Evolutionary conservation across 1,140 invertebrate genomes (phyloP), one percentile per base, ranked within the genome.

Genomic region (Neoseiulus cucumeris): DNA sequence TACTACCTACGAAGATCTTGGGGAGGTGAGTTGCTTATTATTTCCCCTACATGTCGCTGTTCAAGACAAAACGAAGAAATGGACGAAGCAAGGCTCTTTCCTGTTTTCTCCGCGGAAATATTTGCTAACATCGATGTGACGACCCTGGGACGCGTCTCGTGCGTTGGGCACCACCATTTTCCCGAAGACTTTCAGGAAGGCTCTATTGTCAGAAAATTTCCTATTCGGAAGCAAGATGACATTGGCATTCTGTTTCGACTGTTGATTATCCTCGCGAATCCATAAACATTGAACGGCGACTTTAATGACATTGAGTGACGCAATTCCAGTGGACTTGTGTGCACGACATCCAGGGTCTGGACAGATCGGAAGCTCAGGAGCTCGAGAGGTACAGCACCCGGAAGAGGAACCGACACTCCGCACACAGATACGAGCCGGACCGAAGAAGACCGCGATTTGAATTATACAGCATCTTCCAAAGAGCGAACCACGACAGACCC

Each of bases 291-390:
- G 33, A 39, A 39, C 33, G 33, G 33, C 33, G 9, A 9, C 33
- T 39, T 6, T 39, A 39, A 39, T 39, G 9, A 9, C 33, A 39
- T 39, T 39, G 4, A 4, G 9, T 39, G 33, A 39, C 33, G 33
- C 68, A 69, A 55, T 75, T 76, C 22, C 74, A 87, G 85, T 93
- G 87, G 87, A 91, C 88, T 1, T 91, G 88, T 74, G 82, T 94
- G 25, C 91, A 94, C 76, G 89, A 93, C 73, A 91, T 95, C 65
- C 88, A 91, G 76, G 81, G 83, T 42, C 28, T 18, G 44, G 47
- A 68, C 51, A 18, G 25, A 44, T 41, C 66, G 18, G 2, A 22
- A 1, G 39, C 33, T 18, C 39, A 67, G 29, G 51, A 59, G 6
- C 17, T 25, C 51, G 51, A 59, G 25, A 33, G 22, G 51, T 33